Base-by-base conservation (phyloP, 2,888 invertebrate species). In the Cheilosia vulpina region DNA sequence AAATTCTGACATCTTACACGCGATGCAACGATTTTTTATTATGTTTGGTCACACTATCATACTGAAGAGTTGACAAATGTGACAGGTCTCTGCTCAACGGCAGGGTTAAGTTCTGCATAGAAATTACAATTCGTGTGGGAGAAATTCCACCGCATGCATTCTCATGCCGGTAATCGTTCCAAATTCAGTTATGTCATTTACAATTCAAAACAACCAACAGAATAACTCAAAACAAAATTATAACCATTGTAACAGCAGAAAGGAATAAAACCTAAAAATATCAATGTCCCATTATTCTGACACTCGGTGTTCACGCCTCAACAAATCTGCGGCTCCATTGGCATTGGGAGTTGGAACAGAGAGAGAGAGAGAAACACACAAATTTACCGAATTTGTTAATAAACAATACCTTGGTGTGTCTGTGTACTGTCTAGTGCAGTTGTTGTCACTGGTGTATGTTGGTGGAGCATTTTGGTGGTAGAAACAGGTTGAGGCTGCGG, bases 1-100 rank as follows among this genome's bases (percentile, higher is more conserved):
- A 81, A 85, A 81, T 81, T 81, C 68, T 80, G 84, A 85, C 81
- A 85, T 80, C 72, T 66, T 72, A 68, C 85, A 85, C 72, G 68
- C 85, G 68, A 81, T 50, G 72, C 31, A 58, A 71, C 34, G 21
- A 19, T 58, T 58, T 31, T 62, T 57, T 63, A 13, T 63, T 57
- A 21, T 19, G 27, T 41, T 63, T 53, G 43, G 31, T n/a, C 43
- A 21, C 43, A 31, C 72, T 53, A 43, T 41, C 62, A 60, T 24
- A 47, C 38, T 7, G 47, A 34, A 65, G 47, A 47, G 55, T 55
- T 75, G 75, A 75, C 75, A 65, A 75, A 75, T 65, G 69, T 75
- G 84, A 71, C 80, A 80, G 50, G 4, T 62, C 31, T 27, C 31
- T 31, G 57, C 52, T 57, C 62, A 58, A 47, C 41, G 19, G 58